Conservation (phyloP, 2,888 invertebrate species). For the Aphidoletes aphidimyza region DNA sequence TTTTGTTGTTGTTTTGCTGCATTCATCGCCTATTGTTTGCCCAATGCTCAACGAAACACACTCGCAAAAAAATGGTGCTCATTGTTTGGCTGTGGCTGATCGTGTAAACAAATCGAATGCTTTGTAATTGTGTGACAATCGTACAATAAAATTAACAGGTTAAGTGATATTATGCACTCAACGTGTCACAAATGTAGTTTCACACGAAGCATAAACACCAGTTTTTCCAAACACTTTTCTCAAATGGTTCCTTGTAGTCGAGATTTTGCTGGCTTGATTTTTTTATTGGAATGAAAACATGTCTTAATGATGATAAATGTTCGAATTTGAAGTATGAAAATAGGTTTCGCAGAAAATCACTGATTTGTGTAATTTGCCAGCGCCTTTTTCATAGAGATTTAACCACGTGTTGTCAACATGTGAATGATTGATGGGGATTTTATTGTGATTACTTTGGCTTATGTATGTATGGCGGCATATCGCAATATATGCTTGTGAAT, state of each 20-base stretch:
- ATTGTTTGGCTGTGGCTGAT: slow-evolving; percentile 13
- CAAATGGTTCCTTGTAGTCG: no score
- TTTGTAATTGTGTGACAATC: slow-evolving; percentile 47
- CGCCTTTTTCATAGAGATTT: neutral
- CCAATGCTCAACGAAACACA: neutral
- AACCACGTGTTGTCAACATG: slow-evolving; percentile 15
- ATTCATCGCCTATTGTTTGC: slow-evolving; percentile 27
- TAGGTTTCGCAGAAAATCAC: slow-evolving; percentile 8
- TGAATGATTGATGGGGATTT: slow-evolving; percentile 41
- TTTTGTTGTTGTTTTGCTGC: neutral
- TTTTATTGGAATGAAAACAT: neutral
- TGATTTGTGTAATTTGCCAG: slow-evolving; percentile 39
- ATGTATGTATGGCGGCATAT: neutral
- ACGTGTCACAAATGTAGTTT: neutral
- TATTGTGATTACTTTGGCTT: slow-evolving; percentile 49
- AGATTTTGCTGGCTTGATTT: no score
- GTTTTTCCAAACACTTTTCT: no score
- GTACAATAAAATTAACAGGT: slow-evolving; percentile 54
- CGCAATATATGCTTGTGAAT: neutral
- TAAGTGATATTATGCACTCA: slow-evolving; percentile 37
- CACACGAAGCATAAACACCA: no score
- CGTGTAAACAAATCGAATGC: slow-evolving; percentile 34
- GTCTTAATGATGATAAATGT: slow-evolving; percentile 42
- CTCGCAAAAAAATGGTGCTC: neutral
- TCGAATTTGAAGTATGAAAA: slow-evolving; percentile 41